These are phyloP conservation scores for Ctenodactylus gundi DNA, from an alignment of 2,113 vertebrate genomes.

Conservation along the genomic window DNA sequence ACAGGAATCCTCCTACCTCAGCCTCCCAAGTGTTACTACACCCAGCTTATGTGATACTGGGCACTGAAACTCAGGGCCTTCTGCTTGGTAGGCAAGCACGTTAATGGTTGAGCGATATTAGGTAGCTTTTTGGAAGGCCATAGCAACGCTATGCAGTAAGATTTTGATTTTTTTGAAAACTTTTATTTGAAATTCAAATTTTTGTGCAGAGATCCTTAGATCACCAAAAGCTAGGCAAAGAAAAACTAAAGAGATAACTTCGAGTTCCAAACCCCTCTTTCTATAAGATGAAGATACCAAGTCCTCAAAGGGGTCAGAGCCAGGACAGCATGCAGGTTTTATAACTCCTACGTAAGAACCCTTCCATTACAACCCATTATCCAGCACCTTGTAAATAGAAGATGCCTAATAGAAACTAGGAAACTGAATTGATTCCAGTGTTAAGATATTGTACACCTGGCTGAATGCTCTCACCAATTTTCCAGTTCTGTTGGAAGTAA, in stretches of 20 bases:
- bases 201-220: background rate
- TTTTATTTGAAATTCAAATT: constrained; percentile 4
- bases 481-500: background rate
- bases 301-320: background rate
- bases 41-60: too few relatives aligned
- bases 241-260: background rate
- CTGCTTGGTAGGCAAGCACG: too few relatives aligned
- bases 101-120: too few relatives aligned
- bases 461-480: constrained; percentile 33
- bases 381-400: background rate
- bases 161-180: background rate
- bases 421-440: constrained; percentile 21
- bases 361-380: constrained; percentile 17
- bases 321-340: constrained; percentile 29
- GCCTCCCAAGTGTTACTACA: too few relatives aligned
- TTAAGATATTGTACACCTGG: constrained; percentile 14
- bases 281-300: background rate
- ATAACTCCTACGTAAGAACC: background rate
- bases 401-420: constrained; percentile 42
- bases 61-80: too few relatives aligned
- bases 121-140: background rate
- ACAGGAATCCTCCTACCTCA: too few relatives aligned
- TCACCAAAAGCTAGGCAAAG: background rate
- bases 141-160: background rate
- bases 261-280: background rate